phyloP scores from a whole-genome alignment of 35 echinoderm and acorn worm genomes.

The Ophiothrix spiculata region DNA sequence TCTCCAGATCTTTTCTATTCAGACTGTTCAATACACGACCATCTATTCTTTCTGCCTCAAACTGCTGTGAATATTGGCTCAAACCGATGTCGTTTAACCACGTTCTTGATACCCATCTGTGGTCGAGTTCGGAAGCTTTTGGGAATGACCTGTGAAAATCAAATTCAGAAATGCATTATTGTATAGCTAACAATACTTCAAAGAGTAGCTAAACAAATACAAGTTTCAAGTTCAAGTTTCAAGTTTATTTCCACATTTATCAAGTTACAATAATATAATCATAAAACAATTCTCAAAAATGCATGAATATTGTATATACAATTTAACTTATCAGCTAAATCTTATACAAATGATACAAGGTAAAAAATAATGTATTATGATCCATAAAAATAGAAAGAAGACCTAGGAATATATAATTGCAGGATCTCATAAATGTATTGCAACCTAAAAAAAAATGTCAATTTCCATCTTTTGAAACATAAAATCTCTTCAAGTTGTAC shows the following conservation, averaged over 20 bases:
- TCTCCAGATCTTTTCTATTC: conserved; percentile 87
- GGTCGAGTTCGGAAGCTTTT: conserved; percentile 79
- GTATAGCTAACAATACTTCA: background rate
- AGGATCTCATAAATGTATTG: too few species aligned
- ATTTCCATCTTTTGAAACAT: too few species aligned
- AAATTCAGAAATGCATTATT: background rate
- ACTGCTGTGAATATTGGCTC: conserved; percentile 77
- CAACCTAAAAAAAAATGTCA: too few species aligned
- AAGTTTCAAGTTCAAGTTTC: background rate
- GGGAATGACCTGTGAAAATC: conserved; percentile 45
- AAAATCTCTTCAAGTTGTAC: too few species aligned
- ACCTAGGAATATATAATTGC: too few species aligned
- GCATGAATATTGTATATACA: too few species aligned
- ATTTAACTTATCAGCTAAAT: too few species aligned
- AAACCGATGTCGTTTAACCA: conserved; percentile 89
- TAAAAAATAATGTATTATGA: background rate
- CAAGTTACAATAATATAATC: too few species aligned
- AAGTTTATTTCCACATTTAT: too few species aligned
- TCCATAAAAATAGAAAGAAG: background rate
- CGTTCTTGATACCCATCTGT: conserved; percentile 79
- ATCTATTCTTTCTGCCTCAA: conserved; percentile 82
- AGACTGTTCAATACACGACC: conserved; percentile 87
- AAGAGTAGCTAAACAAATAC: background rate
- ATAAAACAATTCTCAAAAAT: too few species aligned
- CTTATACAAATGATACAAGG: too few species aligned